phyloP scores from a whole-genome alignment of 2,888 invertebrate species.

The Brenthis hecate region DNA sequence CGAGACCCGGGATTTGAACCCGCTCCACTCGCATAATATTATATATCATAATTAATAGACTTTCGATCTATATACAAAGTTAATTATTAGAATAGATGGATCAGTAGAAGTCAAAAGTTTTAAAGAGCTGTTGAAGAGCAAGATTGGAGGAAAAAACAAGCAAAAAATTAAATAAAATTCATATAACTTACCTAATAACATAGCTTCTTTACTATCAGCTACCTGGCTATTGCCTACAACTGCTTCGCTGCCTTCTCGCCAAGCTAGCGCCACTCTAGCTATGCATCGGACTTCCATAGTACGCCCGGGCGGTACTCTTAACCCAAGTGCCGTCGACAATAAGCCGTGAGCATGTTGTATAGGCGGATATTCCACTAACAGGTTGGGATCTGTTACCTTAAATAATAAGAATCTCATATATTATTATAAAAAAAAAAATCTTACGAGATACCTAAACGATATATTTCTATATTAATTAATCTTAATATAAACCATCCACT shows the following conservation, averaged over 20 bases:
- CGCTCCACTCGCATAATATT: too few species aligned
- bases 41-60: too few species aligned
- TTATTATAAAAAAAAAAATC: not conserved
- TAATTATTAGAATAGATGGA: too few species aligned
- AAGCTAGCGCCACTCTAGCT: constrained; percentile 72
- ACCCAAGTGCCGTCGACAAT: constrained; percentile 68
- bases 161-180: not conserved
- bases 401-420: not conserved
- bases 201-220: constrained; percentile 76
- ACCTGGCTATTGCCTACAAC: constrained; percentile 73
- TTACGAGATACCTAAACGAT: not conserved
- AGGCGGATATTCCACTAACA: constrained; percentile 70
- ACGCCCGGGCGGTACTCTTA: constrained; percentile 67
- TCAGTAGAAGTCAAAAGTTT: too few species aligned
- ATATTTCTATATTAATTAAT: not conserved
- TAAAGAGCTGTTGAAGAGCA: too few species aligned
- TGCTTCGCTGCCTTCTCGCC: constrained; percentile 76
- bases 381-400: constrained; percentile 67
- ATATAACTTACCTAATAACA: constrained; percentile 66
- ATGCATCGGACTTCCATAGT: constrained; percentile 76
- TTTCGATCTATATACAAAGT: too few species aligned
- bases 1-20: too few species aligned
- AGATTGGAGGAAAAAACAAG: too few species aligned
- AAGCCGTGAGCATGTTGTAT: constrained; percentile 72
- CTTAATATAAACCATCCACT: too few species aligned